Evolutionary conservation across 1,140 invertebrate species (phyloP), one percentile per base, ranked within the genome.

Genomic region (Pseudomyrmex cubaensis): DNA sequence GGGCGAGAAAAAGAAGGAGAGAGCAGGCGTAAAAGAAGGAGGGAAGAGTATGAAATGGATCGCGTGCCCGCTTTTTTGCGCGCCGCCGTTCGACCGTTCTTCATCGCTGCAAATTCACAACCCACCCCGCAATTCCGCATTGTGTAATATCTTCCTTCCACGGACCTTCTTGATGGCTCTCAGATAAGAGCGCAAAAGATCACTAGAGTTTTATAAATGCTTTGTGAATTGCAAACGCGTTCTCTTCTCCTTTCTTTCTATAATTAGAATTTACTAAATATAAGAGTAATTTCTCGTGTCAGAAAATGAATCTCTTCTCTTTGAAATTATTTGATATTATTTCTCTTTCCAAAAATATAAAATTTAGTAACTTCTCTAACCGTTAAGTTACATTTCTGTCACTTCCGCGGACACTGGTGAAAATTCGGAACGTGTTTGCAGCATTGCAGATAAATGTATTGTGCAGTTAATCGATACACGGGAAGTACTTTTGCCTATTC

Each of bases 31-130:
- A 10, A 59, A 52, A 85, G n/a, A 54, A 20, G 44, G 66, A 82
- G 62, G 66, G 25, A 61, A 17, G 20, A 64, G 77, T 56, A 82
- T 73, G 84, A 85, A 80, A 72, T 88, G 67, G 86, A 91, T 89
- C 90, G 83, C 86, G 90, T 90, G 90, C 62, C 84, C 25, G 76
- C 75, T 56, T 83, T 87, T 78, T 87, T 84, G 63, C 78, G 69
- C 61, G 66, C 20, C 67, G n/a, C 25, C 48, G 66, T 63, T 82
- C 52, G 70, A 8, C 62, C 59, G 73, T 85, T 86, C 82, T 88
- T 84, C 62, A 59, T 75, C 56, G 50, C 82, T 73, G 75, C 83
- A 57, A 86, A 64, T 56, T 87, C 70, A 64, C 59, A 70, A 44
- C 4, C 50, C 54, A 75, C 62, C 77, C 73, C 62, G 44, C 52